Conservation (phyloP, 2,797 vertebrate species). For the Poecile montanus region DNA sequence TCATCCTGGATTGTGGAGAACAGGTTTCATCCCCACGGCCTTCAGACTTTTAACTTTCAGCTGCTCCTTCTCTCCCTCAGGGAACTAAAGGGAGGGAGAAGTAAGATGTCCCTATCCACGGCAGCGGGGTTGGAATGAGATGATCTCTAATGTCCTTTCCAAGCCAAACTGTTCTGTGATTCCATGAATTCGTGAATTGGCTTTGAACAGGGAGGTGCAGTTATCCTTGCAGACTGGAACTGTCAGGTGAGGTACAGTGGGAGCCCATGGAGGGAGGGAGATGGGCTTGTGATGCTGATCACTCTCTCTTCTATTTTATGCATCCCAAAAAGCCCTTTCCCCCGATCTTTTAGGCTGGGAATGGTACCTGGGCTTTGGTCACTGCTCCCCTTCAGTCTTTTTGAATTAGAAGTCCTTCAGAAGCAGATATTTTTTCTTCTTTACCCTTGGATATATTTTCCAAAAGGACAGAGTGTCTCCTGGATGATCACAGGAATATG, state of each 20-base stretch:
- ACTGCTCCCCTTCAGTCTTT: not conserved
- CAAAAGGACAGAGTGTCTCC: not conserved
- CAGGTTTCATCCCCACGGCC: not conserved
- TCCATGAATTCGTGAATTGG: not conserved
- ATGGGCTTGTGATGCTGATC: not conserved
- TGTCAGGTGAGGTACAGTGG: not conserved
- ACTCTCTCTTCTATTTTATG: not conserved
- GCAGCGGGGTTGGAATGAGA: not conserved
- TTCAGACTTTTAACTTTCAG: not conserved
- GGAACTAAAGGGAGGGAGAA: not conserved
- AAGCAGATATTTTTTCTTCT: not conserved
- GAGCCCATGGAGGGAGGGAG: not conserved
- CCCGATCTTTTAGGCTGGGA: not conserved
- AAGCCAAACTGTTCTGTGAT: not conserved
- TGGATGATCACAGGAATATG: not conserved
- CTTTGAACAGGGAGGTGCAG: not conserved
- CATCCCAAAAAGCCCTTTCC: not conserved
- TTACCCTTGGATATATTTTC: not conserved
- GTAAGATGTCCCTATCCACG: fast-evolving
- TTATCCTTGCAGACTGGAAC: not conserved
- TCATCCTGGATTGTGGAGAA: not conserved
- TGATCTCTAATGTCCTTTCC: not conserved
- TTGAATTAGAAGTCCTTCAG: not conserved
- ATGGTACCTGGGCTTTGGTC: not conserved
- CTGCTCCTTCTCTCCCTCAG: not conserved